A percentile compares a stretch with the other conserved stretches of the same genome.
Conservation (phyloP, 2,888 invertebrate genomes). For the Ennomos fuscantarius region DNA sequence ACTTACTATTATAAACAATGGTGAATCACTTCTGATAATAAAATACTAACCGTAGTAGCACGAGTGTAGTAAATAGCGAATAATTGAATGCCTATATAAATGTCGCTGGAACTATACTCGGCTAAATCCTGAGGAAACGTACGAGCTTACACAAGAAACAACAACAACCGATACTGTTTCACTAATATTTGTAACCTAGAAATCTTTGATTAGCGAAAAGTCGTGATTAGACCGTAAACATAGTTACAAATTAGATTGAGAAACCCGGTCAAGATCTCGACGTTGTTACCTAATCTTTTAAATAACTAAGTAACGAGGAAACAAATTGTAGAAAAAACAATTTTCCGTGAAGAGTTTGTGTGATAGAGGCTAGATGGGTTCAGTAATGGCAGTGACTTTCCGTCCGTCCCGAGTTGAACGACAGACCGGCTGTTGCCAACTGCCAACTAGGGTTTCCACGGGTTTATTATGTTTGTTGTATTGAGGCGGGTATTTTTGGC, state of each 20-base stretch:
- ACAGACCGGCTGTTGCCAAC: constrained; percentile 34
- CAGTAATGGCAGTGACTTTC: constrained; percentile 23
- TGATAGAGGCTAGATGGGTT: constrained; percentile 13
- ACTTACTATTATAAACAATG: constrained; percentile 42
- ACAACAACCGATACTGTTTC: constrained; percentile 36
- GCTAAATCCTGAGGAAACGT: constrained; percentile 19
- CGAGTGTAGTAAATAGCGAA: constrained; percentile 24
- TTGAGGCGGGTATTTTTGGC: constrained; percentile 65
- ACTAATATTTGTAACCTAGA: constrained; percentile 41
- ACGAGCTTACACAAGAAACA: constrained; percentile 30
- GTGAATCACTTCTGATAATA: constrained; percentile 40
- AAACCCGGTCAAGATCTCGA: constrained; percentile 41
- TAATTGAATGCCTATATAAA: constrained; percentile 29
- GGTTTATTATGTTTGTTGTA: constrained; percentile 50
- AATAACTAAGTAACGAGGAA: constrained; percentile 27
- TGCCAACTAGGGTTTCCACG: constrained; percentile 38
- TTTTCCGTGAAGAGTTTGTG: constrained; percentile 22
- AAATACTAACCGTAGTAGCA: constrained; percentile 34
- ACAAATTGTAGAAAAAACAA: constrained; percentile 14
- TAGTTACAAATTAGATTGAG: constrained; percentile 46
- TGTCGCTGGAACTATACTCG: constrained; percentile 23
- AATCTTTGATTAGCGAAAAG: constrained; percentile 49
- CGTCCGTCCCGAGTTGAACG: constrained; percentile 19
- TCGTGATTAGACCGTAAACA: constrained; percentile 57
- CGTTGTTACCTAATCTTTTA: constrained; percentile 18